phyloP scores from a whole-genome alignment of 2,888 invertebrate species.

The Agrochola circellaris region DNA sequence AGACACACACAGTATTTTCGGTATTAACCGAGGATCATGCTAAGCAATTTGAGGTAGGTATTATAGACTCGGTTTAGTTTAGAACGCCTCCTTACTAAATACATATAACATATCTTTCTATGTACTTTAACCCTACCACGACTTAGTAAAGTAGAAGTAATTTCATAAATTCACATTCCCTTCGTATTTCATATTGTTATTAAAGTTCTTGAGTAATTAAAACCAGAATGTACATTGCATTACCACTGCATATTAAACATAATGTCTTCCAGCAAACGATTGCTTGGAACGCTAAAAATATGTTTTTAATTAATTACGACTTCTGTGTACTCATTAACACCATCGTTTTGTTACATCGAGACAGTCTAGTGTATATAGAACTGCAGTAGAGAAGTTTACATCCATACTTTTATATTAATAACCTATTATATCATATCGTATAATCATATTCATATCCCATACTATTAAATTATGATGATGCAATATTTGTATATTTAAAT shows the following conservation, averaged over 20 bases:
- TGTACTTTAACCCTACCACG: background rate
- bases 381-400: no score
- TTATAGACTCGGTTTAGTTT: background rate
- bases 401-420: no score
- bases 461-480: no score
- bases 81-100: no score
- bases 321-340: conserved; percentile 10
- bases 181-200: background rate
- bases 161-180: background rate
- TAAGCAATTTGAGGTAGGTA: no score
- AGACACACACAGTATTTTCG: no score
- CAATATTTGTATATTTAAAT: no score
- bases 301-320: conserved; percentile 16
- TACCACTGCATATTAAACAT: conserved; percentile 6
- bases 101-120: background rate
- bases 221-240: background rate
- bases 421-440: no score
- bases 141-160: background rate
- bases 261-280: conserved; percentile 5
- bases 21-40: no score
- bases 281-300: conserved; percentile 19
- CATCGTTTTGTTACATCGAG: no score
- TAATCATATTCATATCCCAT: no score
- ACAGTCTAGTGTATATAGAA: no score
- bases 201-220: background rate